Evolutionary conservation across 2,888 invertebrate species (phyloP).

Genomic region (Eledona agricola): DNA sequence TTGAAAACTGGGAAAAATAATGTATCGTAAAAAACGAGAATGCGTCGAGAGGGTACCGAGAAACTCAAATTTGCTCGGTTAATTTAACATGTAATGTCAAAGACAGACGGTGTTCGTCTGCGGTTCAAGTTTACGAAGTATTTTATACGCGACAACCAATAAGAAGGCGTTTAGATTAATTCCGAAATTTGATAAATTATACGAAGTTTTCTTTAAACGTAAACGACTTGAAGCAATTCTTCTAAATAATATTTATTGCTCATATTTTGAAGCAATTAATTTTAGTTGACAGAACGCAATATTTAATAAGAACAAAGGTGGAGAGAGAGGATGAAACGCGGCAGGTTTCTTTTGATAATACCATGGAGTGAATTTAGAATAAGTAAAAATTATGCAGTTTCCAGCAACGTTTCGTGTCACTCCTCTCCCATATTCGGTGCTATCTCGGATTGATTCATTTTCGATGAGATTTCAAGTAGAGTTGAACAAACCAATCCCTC

Average conservation of each 20-base stretch:
- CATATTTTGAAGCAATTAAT: slow-evolving; percentile 21
- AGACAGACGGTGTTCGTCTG: slow-evolving; percentile 55
- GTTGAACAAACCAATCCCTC: slow-evolving; percentile 42
- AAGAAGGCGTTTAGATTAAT: slow-evolving; percentile 48
- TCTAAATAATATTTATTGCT: slow-evolving; percentile 24
- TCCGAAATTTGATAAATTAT: slow-evolving; percentile 49
- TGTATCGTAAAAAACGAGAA: slow-evolving; percentile 9
- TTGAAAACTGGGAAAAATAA: slow-evolving; percentile 3
- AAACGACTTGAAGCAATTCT: slow-evolving; percentile 17
- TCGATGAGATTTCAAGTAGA: slow-evolving; percentile 45
- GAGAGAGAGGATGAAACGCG: slow-evolving; percentile 36
- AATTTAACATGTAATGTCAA: slow-evolving; percentile 59
- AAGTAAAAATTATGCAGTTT: slow-evolving; percentile 45
- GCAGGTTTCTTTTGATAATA: slow-evolving; percentile 41
- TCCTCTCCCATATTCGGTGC: slow-evolving; percentile 32
- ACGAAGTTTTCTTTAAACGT: slow-evolving; percentile 38
- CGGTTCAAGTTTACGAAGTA: slow-evolving; percentile 54
- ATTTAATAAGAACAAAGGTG: slow-evolving; percentile 37
- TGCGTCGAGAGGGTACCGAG: slow-evolving; percentile 57
- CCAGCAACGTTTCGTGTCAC: slow-evolving; percentile 33
- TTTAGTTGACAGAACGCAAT: slow-evolving; percentile 14
- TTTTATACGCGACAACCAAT: slow-evolving; percentile 55
- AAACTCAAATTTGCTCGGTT: slow-evolving; percentile 58
- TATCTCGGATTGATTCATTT: slow-evolving; percentile 46
- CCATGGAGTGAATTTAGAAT: slow-evolving; percentile 36